Evolutionary conservation across 1,140 invertebrate genomes (phyloP), one percentile per base, ranked within the genome.

Genomic region (Neodiprion fabricii): DNA sequence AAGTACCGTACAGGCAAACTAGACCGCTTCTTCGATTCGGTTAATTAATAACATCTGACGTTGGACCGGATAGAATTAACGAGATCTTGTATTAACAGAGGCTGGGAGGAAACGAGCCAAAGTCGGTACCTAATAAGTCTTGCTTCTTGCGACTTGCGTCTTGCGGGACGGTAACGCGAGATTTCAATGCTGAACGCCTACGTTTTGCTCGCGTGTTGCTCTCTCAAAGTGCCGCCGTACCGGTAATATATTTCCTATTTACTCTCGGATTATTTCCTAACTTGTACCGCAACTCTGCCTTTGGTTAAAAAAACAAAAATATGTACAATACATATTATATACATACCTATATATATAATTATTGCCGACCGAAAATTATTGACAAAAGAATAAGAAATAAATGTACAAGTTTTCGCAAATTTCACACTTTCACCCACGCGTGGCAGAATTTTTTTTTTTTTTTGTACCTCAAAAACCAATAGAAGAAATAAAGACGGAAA

Each of bases 61-160:
- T 47, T 69, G 66, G 47, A 72, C 17, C 53, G 61, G 67, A 47
- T 67, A 75, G n/a, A 28, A 14, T 76, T 78, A 81, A 79, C 70
- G 74, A 70, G 48, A 74, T 73, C 68, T 71, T 21, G 50, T 74
- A 73, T 76, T 79, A 78, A 80, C 78, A 79, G 72, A 76, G 65
- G 76, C 17, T 48, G 76, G 66, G 75, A 79, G 80, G 75, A 79
- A 81, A 80, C 72, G 77, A 77, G 71, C 49, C 53, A 77, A 75
- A 71, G 80, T 77, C 82, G 82, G 80, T 78, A 78, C 80, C 82
- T 83, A 81, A 83, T 83, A 83, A 82, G 81, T 82, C 82, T 79
- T 73, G 79, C 11, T 69, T 7, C 17, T 69, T 69, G 17, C 40
- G 3, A 61, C 11, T 61, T 61, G 53, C 11, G 53, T 61, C 28